These are phyloP conservation scores for Elysia crispata DNA, from an alignment of 2,888 invertebrate species.

Conservation along the genomic window DNA sequence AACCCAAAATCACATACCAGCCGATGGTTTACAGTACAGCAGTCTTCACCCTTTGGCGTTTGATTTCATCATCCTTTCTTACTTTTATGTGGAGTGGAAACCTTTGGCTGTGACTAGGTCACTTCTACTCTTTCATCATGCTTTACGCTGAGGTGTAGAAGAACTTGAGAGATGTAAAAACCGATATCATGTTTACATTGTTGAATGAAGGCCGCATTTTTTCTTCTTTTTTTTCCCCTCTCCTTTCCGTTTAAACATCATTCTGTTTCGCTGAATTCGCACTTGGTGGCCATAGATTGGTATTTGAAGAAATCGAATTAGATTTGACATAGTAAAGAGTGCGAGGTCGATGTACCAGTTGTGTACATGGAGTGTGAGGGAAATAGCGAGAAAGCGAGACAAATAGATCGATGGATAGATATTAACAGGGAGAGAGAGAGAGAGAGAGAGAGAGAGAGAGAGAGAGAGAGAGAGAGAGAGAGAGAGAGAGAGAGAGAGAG, in stretches of 20 bases:
- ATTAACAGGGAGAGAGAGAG: too few species aligned
- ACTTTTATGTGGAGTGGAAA: too few species aligned
- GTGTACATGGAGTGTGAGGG: too few species aligned
- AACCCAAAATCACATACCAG: not conserved
- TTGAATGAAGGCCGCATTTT: not conserved
- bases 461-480: constrained; percentile 37
- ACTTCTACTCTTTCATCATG: not conserved
- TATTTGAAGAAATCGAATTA: too few species aligned
- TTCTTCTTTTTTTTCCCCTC: too few species aligned
- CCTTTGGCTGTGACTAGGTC: not conserved
- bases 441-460: constrained; percentile 37
- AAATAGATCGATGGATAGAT: too few species aligned
- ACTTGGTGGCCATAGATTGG: too few species aligned
- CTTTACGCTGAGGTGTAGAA: not conserved
- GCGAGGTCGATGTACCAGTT: too few species aligned
- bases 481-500: constrained; percentile 14
- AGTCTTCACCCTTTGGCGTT: not conserved
- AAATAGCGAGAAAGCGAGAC: too few species aligned
- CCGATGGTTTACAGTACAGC: not conserved
- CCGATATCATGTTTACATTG: not conserved
- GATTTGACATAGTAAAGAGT: too few species aligned
- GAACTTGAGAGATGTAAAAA: not conserved
- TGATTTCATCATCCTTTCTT: not conserved
- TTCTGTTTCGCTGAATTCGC: too few species aligned
- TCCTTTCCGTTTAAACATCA: too few species aligned